These are phyloP conservation scores for Chlorops oryzae DNA, from an alignment of 1,140 invertebrate species.

Conservation along the genomic window DNA sequence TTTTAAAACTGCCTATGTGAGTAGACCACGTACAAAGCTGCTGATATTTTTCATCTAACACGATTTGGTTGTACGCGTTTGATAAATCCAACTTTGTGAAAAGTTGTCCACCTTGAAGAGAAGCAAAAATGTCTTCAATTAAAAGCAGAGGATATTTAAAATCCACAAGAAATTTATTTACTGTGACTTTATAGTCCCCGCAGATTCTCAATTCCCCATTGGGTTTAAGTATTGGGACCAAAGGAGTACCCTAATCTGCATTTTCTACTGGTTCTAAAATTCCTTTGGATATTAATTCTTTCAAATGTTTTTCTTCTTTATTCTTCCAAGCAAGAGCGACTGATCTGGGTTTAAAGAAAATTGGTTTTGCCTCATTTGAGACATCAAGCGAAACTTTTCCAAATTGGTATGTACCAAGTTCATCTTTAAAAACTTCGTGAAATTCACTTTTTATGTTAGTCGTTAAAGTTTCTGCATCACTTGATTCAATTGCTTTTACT, in stretches of 20 bases:
- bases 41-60: constrained; percentile 26
- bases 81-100: constrained; percentile 44
- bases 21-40: constrained; percentile 21
- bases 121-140: constrained; percentile 34
- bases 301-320: constrained; percentile 20
- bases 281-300: constrained; percentile 16
- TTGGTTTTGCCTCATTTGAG: constrained; percentile 21
- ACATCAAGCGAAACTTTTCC: constrained; percentile 6
- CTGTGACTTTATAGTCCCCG: constrained; percentile 45
- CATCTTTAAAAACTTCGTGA: constrained; percentile 5
- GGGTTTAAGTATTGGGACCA: constrained; percentile 25
- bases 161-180: constrained; percentile 40
- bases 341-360: constrained; percentile 26
- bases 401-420: constrained; percentile 6
- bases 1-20: constrained; percentile 24
- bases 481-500: constrained; percentile 12
- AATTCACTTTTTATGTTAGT: constrained; percentile 12
- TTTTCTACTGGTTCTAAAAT: constrained; percentile 15
- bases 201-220: constrained; percentile 30
- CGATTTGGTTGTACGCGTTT: constrained; percentile 41
- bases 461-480: neutral
- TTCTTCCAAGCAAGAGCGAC: constrained; percentile 24
- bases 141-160: constrained; percentile 34
- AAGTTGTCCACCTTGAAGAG: constrained; percentile 22
- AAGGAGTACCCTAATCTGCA: constrained; percentile 24